Evolutionary conservation across 1,140 invertebrate genomes (phyloP), one percentile per base, ranked within the genome.

Genomic region (Cylas formicarius): DNA sequence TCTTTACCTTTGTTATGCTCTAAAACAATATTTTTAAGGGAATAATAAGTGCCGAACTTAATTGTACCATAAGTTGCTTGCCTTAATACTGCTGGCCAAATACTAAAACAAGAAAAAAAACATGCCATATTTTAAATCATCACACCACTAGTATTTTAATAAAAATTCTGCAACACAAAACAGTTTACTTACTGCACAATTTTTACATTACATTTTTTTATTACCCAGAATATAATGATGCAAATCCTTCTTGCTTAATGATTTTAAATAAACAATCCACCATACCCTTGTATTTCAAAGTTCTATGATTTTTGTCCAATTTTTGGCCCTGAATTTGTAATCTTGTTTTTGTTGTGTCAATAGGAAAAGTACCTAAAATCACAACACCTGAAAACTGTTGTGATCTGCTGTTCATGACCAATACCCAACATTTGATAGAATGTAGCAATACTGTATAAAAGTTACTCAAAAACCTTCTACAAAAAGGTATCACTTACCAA

Each of bases 51-150:
- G 41, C 93, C 93, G 66, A 96, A 95, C 69, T 97, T 97, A 50
- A 96, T 90, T 16, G 91, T 95, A 52, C 93, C 92, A 72, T 97
- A 97, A 27, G 89, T 91, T 11, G 90, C 86, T 70, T 96, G 92
- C 17, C 91, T 73, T 28, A 97, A 68, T 36, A 95, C 78, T 29
- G 91, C 92, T 40, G 91, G 90, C 71, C 81, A 83, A 60, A 96
- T 90, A 48, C 91, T 95, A 66, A 70, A 65, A 22, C n/a, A 28
- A 16, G 14, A 36, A 13, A 5, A 8, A 37, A 46, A 46, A 46
- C 36, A 46, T 29, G 35, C 28, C 33, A 21, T 2, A 31, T 16
- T 6, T n/a, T 35, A 10, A 19, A 40, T n/a, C 20, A 2, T 28
- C 8, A 37, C 10, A 10, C 24, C 19, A 40, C 5, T 17, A 26